phyloP scores from a whole-genome alignment of 2,797 vertebrate genomes.

The Serranus cabrilla region DNA sequence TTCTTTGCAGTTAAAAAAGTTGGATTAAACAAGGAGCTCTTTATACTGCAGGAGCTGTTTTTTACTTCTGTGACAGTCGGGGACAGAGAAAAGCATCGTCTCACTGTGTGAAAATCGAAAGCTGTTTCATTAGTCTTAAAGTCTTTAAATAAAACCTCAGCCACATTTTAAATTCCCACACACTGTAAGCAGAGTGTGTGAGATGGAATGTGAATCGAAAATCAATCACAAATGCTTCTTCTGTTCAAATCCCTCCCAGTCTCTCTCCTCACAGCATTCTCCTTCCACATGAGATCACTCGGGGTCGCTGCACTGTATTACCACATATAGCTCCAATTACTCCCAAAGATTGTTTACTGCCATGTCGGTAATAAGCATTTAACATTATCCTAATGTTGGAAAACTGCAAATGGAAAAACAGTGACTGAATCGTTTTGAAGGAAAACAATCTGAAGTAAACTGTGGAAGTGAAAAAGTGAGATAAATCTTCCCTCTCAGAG shows the following conservation, averaged over 20 bases:
- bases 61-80: constrained; percentile 12
- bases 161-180: constrained; percentile 7
- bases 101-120: constrained; percentile 13
- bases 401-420: background rate
- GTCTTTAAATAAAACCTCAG: constrained; percentile 27
- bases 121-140: constrained; percentile 16
- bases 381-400: background rate
- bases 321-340: background rate
- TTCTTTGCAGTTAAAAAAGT: constrained; percentile 5
- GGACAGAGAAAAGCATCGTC: constrained; percentile 3
- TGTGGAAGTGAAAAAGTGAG: constrained; percentile 13
- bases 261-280: constrained; percentile 6
- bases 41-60: constrained; percentile 14
- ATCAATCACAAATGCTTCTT: constrained; percentile 25
- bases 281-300: constrained; percentile 15
- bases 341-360: background rate
- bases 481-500: background rate
- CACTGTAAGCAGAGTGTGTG: constrained; percentile 29
- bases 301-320: background rate
- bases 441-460: constrained; percentile 5
- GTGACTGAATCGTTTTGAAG: background rate
- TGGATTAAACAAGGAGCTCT: constrained; percentile 38
- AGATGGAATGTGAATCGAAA: constrained; percentile 44
- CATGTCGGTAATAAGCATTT: background rate
- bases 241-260: constrained; percentile 1